A percentile compares a stretch with the other conserved stretches of the same genome.
These are phyloP conservation scores for Crenichthys baileyi DNA, from an alignment of 2,797 vertebrate species.

Conservation along the genomic window DNA sequence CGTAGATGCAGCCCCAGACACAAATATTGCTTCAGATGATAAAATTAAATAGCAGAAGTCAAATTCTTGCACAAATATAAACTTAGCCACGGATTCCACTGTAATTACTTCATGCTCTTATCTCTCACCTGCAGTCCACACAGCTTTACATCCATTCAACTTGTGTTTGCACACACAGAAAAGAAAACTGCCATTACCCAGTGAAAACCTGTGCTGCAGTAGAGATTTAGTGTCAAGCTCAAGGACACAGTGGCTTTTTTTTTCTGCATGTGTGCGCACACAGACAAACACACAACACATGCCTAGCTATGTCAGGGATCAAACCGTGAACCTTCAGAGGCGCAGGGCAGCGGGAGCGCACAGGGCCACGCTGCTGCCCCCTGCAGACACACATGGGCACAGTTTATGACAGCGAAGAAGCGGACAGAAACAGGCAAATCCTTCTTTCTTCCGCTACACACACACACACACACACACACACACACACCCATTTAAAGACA, in stretches of 20 bases:
- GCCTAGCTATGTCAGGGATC: slow-evolving; percentile 35
- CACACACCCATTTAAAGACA: slow-evolving; percentile 10
- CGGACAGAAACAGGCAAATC: slow-evolving; percentile 32
- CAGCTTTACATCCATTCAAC: slow-evolving; percentile 38
- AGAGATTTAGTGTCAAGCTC: slow-evolving; percentile 52
- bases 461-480: slow-evolving; percentile 1
- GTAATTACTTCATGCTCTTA: slow-evolving; percentile 41
- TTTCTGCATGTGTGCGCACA: slow-evolving; percentile 10
- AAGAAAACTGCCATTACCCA: slow-evolving; percentile 32
- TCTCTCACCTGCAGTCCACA: slow-evolving; percentile 37
- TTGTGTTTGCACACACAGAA: slow-evolving; percentile 48
- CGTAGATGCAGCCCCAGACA: background rate
- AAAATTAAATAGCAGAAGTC: background rate
- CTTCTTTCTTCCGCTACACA: slow-evolving; percentile 6
- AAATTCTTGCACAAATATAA: background rate
- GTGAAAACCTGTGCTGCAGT: slow-evolving; percentile 29
- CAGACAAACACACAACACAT: slow-evolving; percentile 9
- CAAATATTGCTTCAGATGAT: background rate
- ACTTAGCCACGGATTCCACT: slow-evolving; percentile 20
- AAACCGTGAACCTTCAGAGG: slow-evolving; percentile 35
- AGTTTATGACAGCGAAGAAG: slow-evolving; percentile 28
- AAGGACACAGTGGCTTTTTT: slow-evolving; percentile 47
- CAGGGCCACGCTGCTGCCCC: slow-evolving; percentile 71
- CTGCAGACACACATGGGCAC: slow-evolving; percentile 66
- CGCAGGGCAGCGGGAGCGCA: slow-evolving; percentile 36